These are phyloP conservation scores for Hippocampus barbouri DNA, from an alignment of 2,113 vertebrate species.

Conservation along the genomic window DNA sequence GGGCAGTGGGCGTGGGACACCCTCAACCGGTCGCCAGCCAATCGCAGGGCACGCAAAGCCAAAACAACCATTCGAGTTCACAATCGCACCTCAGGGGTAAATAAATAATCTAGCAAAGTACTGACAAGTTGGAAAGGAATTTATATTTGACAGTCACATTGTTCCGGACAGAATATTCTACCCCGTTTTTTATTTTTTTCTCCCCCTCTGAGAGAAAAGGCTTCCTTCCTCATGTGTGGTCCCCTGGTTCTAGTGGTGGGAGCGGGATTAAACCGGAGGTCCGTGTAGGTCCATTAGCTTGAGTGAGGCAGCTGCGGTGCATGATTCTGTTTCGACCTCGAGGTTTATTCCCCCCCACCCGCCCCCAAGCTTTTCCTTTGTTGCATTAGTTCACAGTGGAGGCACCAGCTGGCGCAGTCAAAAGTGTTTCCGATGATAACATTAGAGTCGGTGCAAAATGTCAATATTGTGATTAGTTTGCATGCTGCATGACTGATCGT, in stretches of 20 bases:
- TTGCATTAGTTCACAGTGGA: neutral
- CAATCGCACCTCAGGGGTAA: no score
- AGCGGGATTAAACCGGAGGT: constrained; percentile 4
- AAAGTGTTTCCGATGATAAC: constrained; percentile 1
- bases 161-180: no score
- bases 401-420: constrained; percentile 1
- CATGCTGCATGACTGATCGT: constrained; percentile 2
- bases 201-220: neutral
- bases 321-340: constrained; percentile 3
- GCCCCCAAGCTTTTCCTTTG: neutral
- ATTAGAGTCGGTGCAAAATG: constrained; percentile 5
- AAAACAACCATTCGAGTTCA: no score
- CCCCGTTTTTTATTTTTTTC: neutral
- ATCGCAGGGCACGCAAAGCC: no score
- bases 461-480: constrained; percentile 11
- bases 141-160: neutral
- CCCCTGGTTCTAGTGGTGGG: neutral
- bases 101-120: no score
- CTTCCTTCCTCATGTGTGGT: neutral
- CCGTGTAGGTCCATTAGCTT: constrained; percentile 3
- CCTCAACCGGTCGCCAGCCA: no score
- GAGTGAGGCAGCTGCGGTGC: constrained; percentile 10
- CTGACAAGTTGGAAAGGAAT: neutral
- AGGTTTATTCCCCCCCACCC: neutral
- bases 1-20: no score